Evolutionary conservation across 2,113 vertebrate species (phyloP), one percentile per base, ranked within the genome.

Genomic region (Brachionichthys hirsutus): DNA sequence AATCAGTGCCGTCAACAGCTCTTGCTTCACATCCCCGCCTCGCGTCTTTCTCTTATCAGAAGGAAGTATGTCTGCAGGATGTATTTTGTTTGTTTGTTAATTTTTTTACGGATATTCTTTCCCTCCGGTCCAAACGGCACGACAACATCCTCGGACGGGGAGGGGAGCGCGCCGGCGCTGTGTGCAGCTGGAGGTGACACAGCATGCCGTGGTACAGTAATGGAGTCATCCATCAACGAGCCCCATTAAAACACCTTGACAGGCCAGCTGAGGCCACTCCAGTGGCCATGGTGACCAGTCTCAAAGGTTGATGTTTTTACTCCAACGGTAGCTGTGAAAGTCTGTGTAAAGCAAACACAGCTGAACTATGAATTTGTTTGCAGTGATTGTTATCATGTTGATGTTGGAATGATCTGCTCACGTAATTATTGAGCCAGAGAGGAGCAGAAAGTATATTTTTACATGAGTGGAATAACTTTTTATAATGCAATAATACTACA

Each of bases 181-280:
- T 44, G 62, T 83, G 75, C 88, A 87, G 84, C 88, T 88, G 87
- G 78, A 80, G 77, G 85, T 89, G 82, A 85, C 82, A 77, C 82
- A 82, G 82, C 84, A 88, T 66, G 74, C 64, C 67, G 77, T 6
- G 61, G 74, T 83, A 85, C 77, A 85, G 83, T 89, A 90, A 89
- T 89, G 73, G 87, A 88, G 75, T 83, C 84, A 90, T 91, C 78
- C 67, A 89, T 92, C 89, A 90, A 76, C 82, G 51, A 52, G 67
- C 50, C 43, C 83, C 78, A 85, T 85, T 85, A 84, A 83, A 87
- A 81, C 85, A 83, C 74, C 76, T 63, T 80, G 82, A 87, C 82
- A 89, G 73, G 70, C 78, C 81, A 80, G 80, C 85, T 76, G 85
- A 87, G 85, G 80, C 75, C 73, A 75, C 65, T 74, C 54, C 60